A percentile compares a stretch with the other conserved stretches of the same genome.
These are phyloP conservation scores for Yasuhikotakia modesta DNA, from an alignment of 2,797 vertebrate species.

Conservation along the genomic window DNA sequence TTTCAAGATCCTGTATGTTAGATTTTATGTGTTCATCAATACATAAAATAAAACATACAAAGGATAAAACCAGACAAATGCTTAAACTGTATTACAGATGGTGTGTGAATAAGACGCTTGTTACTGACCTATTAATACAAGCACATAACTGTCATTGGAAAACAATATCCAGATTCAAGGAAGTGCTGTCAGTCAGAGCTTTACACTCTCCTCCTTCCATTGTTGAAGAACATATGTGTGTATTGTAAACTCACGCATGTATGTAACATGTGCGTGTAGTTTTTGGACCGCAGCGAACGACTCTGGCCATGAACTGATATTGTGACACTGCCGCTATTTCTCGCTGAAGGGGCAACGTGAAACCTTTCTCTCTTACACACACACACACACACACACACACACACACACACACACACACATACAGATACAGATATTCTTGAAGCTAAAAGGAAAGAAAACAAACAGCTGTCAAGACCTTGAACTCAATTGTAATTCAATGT, in stretches of 20 bases:
- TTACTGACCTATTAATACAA: not conserved
- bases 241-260: slow-evolving; percentile 43
- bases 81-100: not conserved
- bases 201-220: slow-evolving; percentile 41
- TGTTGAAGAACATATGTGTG: slow-evolving; percentile 51
- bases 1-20: not conserved
- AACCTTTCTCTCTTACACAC: not conserved
- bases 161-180: slow-evolving; percentile 3
- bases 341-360: slow-evolving; percentile 23
- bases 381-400: not conserved
- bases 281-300: slow-evolving; percentile 30
- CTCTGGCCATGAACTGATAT: slow-evolving; percentile 19
- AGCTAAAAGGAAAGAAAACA: slow-evolving; percentile 18
- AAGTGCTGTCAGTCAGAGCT: slow-evolving; percentile 17
- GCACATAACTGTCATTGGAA: not conserved
- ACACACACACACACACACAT: slow-evolving; percentile 21
- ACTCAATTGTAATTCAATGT: slow-evolving; percentile 64
- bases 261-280: slow-evolving; percentile 19
- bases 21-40: not conserved
- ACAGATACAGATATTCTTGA: no score
- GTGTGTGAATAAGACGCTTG: not conserved
- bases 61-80: not conserved
- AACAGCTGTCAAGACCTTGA: slow-evolving; percentile 64
- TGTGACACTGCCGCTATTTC: slow-evolving; percentile 21
- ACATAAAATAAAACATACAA: no score